Base-by-base conservation (phyloP, 2,797 vertebrate genomes). In the Fistularia commersonii region DNA sequence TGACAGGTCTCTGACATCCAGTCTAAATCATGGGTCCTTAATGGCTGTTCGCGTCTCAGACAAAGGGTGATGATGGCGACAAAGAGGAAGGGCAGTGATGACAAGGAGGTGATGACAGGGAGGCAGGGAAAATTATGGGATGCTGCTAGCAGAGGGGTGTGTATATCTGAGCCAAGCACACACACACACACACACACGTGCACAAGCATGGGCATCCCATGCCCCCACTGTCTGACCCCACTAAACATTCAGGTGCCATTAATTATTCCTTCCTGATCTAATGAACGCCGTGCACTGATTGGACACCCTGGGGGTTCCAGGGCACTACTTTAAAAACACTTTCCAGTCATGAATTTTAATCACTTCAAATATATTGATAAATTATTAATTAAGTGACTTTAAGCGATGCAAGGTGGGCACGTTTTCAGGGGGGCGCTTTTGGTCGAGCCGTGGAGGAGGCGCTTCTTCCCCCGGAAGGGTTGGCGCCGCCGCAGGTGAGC, bases 281-380 rank as follows among this genome's bases (percentile, higher is more conserved):
- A 88, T 77, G 65, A 84, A 82, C 51, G 57, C 77, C 56, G 72
- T 53, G 75, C 85, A 85, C 79, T 86, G 87, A 89, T 87, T 86
- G 85, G 78, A 82, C 77, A 73, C 88, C 89, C 81, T 64, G 51
- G 81, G 86, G 89, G 83, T 72, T 61, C 71, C 65, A 74, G 84
- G 85, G 79, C 80, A 86, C 82, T 86, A 86, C 90, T 90, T 89
- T 87, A 88, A 90, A 91, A 90, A 89, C 89, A 87, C 83, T 90
- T 90, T 89, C 86, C 83, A 80, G 81, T 88, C 88, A 91, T 92
- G 87, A 91, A 91, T 91, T 90, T 91, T 91, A 91, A 91, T 90
- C 85, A 89, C 83, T 83, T 84, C 77, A 89, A 90, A 90, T 90
- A 80, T 89, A 90, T 88, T 83, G 84, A 90, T 92, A 87, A 88